Conservation (phyloP, 92 coral and sea anemone species). For the Virgularia gustaviana region DNA sequence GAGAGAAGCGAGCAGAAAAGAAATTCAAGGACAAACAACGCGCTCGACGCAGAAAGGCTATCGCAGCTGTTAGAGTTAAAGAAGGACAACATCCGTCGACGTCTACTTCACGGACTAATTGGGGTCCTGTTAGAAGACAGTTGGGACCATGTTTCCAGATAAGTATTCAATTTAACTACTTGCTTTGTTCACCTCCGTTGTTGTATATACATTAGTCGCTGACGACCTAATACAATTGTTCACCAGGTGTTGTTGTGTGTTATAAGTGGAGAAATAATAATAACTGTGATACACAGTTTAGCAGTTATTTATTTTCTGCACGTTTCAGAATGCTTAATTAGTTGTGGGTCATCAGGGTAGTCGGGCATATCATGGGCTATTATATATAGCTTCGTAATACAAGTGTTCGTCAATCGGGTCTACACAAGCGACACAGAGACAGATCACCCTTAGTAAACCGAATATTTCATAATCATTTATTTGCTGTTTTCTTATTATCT, state of each 20-base stretch:
- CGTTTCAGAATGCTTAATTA: conserved; percentile 12
- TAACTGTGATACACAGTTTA: conserved; percentile 59
- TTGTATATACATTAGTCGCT: background rate
- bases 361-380: background rate
- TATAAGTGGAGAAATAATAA: background rate
- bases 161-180: too few species aligned
- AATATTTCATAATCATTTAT: background rate
- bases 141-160: too few species aligned
- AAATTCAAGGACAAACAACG: conserved; percentile 26
- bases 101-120: conserved; percentile 1
- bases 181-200: too few species aligned
- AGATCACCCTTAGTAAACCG: too few species aligned
- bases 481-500: conserved; percentile 1
- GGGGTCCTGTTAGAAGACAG: too few species aligned
- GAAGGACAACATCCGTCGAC: conserved; percentile 7
- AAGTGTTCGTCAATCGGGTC: background rate
- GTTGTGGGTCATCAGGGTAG: background rate
- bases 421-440: background rate
- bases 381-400: background rate
- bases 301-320: conserved; percentile 52
- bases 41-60: conserved; percentile 4
- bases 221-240: too few species aligned
- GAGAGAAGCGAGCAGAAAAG: conserved; percentile 10
- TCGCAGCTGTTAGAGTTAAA: conserved; percentile 15
- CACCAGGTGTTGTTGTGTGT: too few species aligned